phyloP scores from a whole-genome alignment of 2,113 vertebrate species.

The Lophura nycthemera region DNA sequence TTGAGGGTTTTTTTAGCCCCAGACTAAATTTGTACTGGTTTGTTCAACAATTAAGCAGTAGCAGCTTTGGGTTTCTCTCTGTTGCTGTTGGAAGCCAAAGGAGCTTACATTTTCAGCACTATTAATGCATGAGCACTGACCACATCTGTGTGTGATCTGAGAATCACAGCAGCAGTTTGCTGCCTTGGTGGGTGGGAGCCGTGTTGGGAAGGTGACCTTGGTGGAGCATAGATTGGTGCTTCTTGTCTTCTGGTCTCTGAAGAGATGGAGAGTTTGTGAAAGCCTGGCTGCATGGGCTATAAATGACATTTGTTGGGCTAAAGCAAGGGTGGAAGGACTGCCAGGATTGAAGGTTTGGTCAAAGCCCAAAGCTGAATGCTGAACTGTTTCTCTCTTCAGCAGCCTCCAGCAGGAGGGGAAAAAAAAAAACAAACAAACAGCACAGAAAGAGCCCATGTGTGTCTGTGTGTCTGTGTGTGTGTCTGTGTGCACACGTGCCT shows the following conservation, averaged over 20 bases:
- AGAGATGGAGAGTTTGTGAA: neutral
- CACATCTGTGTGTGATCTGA: neutral
- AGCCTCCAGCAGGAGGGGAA: neutral
- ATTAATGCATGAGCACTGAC: neutral
- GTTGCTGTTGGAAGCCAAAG: neutral
- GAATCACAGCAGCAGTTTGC: neutral
- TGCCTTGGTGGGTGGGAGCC: neutral
- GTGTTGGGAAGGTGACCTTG: neutral
- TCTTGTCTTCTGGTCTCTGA: neutral
- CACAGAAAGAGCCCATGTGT: neutral
- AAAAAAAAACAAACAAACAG: neutral
- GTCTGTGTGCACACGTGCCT: neutral
- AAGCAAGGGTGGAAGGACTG: neutral
- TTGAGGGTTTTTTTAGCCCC: neutral
- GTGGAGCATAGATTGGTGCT: neutral
- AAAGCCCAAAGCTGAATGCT: neutral
- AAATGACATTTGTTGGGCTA: neutral
- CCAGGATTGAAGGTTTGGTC: neutral
- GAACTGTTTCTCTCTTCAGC: neutral
- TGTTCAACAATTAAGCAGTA: neutral
- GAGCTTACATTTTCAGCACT: neutral
- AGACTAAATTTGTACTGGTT: neutral
- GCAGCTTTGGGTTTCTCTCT: constrained; percentile 12
- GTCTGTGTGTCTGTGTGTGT: neutral
- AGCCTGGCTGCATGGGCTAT: neutral